Conservation (phyloP, 2,888 invertebrate species). For the Eurytoma californica region DNA sequence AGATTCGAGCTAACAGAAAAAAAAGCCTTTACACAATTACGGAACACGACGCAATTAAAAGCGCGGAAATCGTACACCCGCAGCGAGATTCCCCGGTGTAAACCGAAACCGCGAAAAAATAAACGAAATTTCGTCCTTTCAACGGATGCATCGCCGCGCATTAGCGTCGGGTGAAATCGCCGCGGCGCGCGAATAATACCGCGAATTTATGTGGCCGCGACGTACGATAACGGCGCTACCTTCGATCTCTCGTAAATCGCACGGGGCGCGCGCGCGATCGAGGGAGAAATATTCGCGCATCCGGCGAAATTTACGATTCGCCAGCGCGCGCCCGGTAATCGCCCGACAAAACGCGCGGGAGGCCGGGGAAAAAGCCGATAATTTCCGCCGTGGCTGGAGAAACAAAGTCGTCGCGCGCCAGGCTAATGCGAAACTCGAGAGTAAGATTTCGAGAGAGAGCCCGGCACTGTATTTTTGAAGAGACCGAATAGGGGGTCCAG, state of each 20-base stretch:
- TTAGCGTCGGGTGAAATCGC: not conserved
- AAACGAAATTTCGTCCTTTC: conserved; percentile 2
- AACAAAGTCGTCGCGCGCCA: conserved; percentile 38
- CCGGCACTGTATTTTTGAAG: conserved; percentile 9
- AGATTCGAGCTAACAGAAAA: conserved; percentile 1
- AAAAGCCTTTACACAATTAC: conserved; percentile 29
- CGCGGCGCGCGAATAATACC: conserved; percentile 46
- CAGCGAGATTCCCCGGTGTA: conserved; percentile 4
- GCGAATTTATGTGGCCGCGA: conserved; percentile 45
- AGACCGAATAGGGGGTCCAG: not conserved
- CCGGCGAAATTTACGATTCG: conserved; percentile 49
- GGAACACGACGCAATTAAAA: conserved; percentile 32
- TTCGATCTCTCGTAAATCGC: conserved; percentile 55
- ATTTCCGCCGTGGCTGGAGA: conserved; percentile 38
- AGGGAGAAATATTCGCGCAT: conserved; percentile 46
- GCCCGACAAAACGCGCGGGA: conserved; percentile 52
- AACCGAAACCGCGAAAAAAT: conserved; percentile 45
- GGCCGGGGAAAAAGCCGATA: conserved; percentile 28
- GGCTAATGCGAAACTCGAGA: conserved; percentile 39
- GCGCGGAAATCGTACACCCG: conserved; percentile 10
- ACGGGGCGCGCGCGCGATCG: not conserved
- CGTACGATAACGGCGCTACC: conserved; percentile 43
- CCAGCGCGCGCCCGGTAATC: conserved; percentile 44
- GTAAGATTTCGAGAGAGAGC: conserved; percentile 24
- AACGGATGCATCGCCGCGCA: not conserved